These are phyloP conservation scores for Gisinianus flammeolus DNA, from an alignment of 2,888 invertebrate genomes.

Conservation along the genomic window DNA sequence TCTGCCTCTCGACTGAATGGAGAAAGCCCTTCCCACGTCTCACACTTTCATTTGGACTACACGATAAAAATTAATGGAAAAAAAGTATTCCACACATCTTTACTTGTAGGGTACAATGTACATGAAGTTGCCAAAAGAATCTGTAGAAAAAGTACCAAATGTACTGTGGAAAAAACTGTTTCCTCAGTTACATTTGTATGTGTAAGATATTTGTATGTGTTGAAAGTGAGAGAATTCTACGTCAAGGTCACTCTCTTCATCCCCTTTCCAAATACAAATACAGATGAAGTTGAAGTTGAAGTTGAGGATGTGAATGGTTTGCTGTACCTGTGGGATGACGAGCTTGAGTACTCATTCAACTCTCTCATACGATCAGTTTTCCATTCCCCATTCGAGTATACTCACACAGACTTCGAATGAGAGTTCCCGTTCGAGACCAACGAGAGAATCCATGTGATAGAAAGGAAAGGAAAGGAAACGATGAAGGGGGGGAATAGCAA, in stretches of 20 bases:
- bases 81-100: constrained; percentile 14
- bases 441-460: neutral
- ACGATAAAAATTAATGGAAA: constrained; percentile 27
- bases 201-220: neutral
- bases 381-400: too few species aligned
- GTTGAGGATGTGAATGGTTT: too few species aligned
- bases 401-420: too few species aligned
- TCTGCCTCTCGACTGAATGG: neutral
- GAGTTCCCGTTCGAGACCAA: too few species aligned
- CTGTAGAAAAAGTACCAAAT: neutral
- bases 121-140: neutral
- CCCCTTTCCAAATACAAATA: too few species aligned
- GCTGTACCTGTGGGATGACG: neutral
- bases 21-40: neutral
- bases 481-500: neutral
- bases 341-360: neutral
- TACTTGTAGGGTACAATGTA: neutral
- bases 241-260: neutral
- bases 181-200: neutral
- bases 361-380: too few species aligned
- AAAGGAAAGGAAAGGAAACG: neutral
- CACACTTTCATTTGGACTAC: neutral
- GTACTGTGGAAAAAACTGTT: neutral
- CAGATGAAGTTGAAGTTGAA: too few species aligned
- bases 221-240: neutral